A percentile compares a stretch with the other conserved stretches of the same genome.
These are phyloP conservation scores for Perodicticus potto DNA, from an alignment of 2,797 vertebrate genomes.

Conservation along the genomic window DNA sequence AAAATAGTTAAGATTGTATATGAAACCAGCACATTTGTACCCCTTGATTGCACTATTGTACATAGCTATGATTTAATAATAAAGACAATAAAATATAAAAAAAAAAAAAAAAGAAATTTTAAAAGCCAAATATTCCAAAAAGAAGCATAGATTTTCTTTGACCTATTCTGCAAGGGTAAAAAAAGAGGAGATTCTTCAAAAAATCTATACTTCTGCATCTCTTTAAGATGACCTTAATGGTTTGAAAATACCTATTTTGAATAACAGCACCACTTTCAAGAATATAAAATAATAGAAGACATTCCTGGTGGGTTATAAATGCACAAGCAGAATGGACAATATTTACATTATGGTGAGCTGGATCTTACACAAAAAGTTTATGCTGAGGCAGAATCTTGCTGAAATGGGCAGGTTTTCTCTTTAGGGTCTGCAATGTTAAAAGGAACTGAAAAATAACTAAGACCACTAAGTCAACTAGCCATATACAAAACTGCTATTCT, in stretches of 20 bases:
- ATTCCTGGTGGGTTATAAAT: slow-evolving; percentile 61
- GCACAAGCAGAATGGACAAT: neutral
- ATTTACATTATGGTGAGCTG: slow-evolving; percentile 96
- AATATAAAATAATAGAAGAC: slow-evolving; percentile 62
- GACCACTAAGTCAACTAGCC: slow-evolving; percentile 60
- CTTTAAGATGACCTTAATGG: slow-evolving; percentile 21
- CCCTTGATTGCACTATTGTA: too few relatives aligned
- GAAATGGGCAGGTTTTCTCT: slow-evolving; percentile 99
- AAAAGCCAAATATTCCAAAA: slow-evolving; percentile 58
- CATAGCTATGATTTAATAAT: too few relatives aligned
- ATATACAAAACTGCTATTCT: slow-evolving; percentile 38
- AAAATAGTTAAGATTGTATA: too few relatives aligned
- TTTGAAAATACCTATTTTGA: slow-evolving; percentile 49
- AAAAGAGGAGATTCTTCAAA: slow-evolving; percentile 34
- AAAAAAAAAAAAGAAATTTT: too few relatives aligned
- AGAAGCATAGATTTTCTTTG: slow-evolving; percentile 53
- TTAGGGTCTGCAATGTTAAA: slow-evolving; percentile 99
- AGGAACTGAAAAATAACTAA: slow-evolving; percentile 90
- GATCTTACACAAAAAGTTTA: slow-evolving; percentile 97
- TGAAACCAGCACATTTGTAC: too few relatives aligned
- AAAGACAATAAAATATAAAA: too few relatives aligned
- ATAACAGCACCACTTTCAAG: slow-evolving; percentile 56
- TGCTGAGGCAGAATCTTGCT: slow-evolving; percentile 98
- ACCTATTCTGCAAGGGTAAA: slow-evolving; percentile 51
- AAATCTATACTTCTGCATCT: slow-evolving; percentile 33